These are phyloP conservation scores for Proteles cristata DNA, from an alignment of 2,113 vertebrate species.

Conservation along the genomic window DNA sequence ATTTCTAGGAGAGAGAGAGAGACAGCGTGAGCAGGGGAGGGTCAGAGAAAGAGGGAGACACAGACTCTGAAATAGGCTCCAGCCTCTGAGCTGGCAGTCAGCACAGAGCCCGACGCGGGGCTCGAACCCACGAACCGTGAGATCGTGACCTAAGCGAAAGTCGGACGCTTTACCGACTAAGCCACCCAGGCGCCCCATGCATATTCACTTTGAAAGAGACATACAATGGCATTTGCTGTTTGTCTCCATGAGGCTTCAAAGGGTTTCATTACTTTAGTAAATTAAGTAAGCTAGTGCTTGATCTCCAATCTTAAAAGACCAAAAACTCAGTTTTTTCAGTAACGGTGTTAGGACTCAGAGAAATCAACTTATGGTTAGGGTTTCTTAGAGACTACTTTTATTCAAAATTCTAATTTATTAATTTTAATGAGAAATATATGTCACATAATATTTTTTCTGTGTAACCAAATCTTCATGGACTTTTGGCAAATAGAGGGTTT, in stretches of 20 bases:
- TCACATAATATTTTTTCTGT: neutral
- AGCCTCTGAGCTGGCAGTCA: no score
- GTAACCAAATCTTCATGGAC: neutral
- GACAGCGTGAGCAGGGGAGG: no score
- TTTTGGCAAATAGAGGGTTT: neutral
- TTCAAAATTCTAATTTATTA: neutral
- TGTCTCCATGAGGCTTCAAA: neutral
- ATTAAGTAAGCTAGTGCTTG: neutral
- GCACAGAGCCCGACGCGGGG: no score
- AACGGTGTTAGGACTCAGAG: neutral
- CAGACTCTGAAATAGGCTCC: no score
- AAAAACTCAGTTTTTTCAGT: neutral
- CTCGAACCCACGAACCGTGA: no score
- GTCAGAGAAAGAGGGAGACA: no score
- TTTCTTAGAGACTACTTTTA: neutral
- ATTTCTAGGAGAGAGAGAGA: no score
- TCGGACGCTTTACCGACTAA: no score
- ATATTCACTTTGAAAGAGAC: neutral
- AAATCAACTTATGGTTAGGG: neutral
- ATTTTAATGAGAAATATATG: neutral
- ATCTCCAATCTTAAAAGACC: neutral
- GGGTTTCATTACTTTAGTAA: neutral
- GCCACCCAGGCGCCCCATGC: no score
- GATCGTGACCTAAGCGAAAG: no score
- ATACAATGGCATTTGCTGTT: neutral